Base-by-base conservation (phyloP, 2,888 invertebrate genomes). In the Lucinisca nassula region DNA sequence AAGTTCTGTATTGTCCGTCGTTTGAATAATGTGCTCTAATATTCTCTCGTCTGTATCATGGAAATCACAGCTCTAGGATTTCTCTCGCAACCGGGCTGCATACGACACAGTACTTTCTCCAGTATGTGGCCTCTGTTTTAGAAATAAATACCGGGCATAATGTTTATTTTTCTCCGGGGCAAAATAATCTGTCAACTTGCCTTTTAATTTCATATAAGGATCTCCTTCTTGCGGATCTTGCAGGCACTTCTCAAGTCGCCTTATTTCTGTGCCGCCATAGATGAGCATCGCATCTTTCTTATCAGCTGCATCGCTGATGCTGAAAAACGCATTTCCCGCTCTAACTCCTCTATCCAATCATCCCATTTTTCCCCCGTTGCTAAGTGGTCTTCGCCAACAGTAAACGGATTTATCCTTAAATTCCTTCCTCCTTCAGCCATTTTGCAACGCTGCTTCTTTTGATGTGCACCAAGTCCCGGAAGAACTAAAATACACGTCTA, bases 1-100 rank as follows among this genome's bases (percentile, higher is more conserved):
- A 10, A 76, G 21, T 30, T n/a, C 8, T 55, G 45, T 12, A 55
- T 76, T 76, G 35, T 76, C 76, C 30, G 55, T 32, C 17, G 76
- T 76, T 24, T 51, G 76, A 32, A 76, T 51, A 8, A 76, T 32
- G 40, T 76, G 51, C 24, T 76, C 55, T 3, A 76, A 32, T 27
- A 76, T 76, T 49, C 55, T 49, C 2, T 76, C 76, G 21, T 76
- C 74, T 4, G 38, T 45, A 45, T 74, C 40, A 1, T 58, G 58
- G 30, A 70, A 70, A 27, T 70, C 70, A 30, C 70, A 70, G 17
- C 30, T 32, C 30, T 70, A 30, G 17, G 70, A 17, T 32, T 70
- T 70, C 21, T 70, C 70, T 6, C 70, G 27, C 21, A 70, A 70
- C 32, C 70, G n/a, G 32, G 70, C n/a, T n/a, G n/a, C n/a, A n/a